phyloP scores from a whole-genome alignment of 1,140 invertebrate species.

The Halyomorpha halys region DNA sequence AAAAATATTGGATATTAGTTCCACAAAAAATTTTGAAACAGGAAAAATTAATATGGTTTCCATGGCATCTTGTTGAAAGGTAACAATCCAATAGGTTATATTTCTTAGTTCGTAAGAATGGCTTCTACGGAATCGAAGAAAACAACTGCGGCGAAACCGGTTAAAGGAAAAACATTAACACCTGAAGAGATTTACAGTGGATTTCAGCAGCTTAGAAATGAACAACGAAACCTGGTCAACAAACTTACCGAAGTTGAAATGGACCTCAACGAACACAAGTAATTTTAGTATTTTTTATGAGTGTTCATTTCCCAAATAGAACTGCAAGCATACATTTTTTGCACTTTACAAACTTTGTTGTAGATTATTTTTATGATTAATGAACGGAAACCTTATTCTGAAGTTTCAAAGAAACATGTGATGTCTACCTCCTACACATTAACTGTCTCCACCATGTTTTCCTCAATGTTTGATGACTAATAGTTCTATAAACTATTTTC shows the following conservation, averaged over 20 bases:
- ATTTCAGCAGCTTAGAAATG: slow-evolving; percentile 75
- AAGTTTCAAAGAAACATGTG: too few species aligned
- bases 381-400: too few species aligned
- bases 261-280: slow-evolving; percentile 93
- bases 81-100: not conserved
- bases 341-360: too few species aligned
- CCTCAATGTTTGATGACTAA: too few species aligned
- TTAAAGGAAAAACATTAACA: slow-evolving; percentile 36
- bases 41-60: not conserved
- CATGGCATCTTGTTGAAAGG: not conserved
- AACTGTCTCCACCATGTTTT: too few species aligned
- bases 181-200: slow-evolving; percentile 72
- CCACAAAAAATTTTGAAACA: not conserved
- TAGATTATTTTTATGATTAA: too few species aligned
- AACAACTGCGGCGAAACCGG: not conserved
- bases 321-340: too few species aligned
- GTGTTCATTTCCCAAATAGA: too few species aligned
- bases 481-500: too few species aligned
- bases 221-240: slow-evolving; percentile 71
- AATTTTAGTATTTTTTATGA: slow-evolving; percentile 36
- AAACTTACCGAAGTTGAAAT: slow-evolving; percentile 86
- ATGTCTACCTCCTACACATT: too few species aligned
- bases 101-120: slow-evolving; percentile 1
- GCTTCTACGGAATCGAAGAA: slow-evolving; percentile 11
- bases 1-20: too few species aligned